phyloP scores from a whole-genome alignment of 1,140 invertebrate genomes.

The Heterodera schachtii region DNA sequence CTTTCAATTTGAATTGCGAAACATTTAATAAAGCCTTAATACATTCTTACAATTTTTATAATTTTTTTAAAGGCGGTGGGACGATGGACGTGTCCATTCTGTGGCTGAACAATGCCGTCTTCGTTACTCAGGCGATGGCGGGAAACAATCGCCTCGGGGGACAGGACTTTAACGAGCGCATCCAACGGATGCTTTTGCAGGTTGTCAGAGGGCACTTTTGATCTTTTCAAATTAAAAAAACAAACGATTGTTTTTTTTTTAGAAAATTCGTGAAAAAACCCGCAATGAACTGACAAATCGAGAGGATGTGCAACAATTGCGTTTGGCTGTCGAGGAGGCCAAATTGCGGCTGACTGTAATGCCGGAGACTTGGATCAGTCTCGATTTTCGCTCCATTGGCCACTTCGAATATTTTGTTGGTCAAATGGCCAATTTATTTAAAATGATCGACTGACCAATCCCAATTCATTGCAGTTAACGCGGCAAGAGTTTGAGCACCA shows the following conservation, averaged over 20 bases:
- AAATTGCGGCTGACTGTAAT: constrained; percentile 67
- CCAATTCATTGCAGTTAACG: constrained; percentile 58
- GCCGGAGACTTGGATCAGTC: constrained; percentile 53
- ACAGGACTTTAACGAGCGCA: constrained; percentile 69
- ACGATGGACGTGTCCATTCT: constrained; percentile 70
- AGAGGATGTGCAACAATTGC: constrained; percentile 68
- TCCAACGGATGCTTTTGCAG: constrained; percentile 63
- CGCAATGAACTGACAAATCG: constrained; percentile 63
- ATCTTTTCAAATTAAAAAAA: background rate
- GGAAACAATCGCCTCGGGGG: constrained; percentile 70
- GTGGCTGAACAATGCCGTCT: constrained; percentile 68
- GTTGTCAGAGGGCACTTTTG: constrained; percentile 33
- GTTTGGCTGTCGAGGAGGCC: constrained; percentile 67
- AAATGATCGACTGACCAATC: too few relatives aligned
- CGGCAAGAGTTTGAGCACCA: constrained; percentile 67
- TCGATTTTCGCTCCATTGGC: constrained; percentile 57
- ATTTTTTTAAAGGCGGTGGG: constrained; percentile 65
- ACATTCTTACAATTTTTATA: background rate
- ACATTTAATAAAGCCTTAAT: background rate
- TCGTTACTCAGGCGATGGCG: constrained; percentile 70
- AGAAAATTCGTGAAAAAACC: constrained; percentile 30
- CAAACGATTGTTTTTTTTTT: background rate
- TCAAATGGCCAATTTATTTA: constrained; percentile 61
- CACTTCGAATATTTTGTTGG: constrained; percentile 67
- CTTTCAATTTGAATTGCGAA: background rate